Evolutionary conservation across 2,888 invertebrate species (phyloP), one percentile per base, ranked within the genome.

Genomic region (Scaptomyza reducta): DNA sequence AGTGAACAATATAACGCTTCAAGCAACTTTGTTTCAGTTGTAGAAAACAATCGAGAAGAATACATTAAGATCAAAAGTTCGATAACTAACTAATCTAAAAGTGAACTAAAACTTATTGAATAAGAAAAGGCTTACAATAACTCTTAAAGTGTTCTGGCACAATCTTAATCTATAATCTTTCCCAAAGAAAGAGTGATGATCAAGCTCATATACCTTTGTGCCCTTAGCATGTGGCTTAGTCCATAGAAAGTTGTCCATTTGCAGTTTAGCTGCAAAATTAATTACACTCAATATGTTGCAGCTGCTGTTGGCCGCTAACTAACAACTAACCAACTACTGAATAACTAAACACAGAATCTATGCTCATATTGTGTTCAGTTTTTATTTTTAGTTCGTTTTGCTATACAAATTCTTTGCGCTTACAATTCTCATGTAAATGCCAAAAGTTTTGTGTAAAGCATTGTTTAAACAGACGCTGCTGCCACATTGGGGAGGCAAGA

Each of bases 351-450:
- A 74, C 63, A 85, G 79, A 85, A 70, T 79, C 82, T 85, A 13
- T 68, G 69, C 47, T 82, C 79, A 86, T 86, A 82, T 86, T 86
- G 73, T 80, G 76, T 59, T 22, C 5, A 22, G 22, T 22, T 22
- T 50, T 33, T 13, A 64, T 33, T 57, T 55, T 51, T 25, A 46
- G 33, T 42, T 51, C 27, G 25, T 25, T 38, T 45, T 38, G 47
- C 47, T n/a, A 22, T 35, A 53, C 63, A 65, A 60, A 57, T 61
- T 80, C 74, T 77, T 80, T 74, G 66, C 59, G 74, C 71, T 69
- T 57, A 68, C 70, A 79, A 85, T 83, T 83, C 88, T 85, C 86
- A 86, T 83, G 83, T 82, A 79, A 86, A 85, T 79, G 83, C 74
- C 87, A 88, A 88, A 85, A 79, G 68, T 73, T 82, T 60, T 49